Conservation (phyloP, 2,113 vertebrate species). For the Thamnophis sirtalis region DNA sequence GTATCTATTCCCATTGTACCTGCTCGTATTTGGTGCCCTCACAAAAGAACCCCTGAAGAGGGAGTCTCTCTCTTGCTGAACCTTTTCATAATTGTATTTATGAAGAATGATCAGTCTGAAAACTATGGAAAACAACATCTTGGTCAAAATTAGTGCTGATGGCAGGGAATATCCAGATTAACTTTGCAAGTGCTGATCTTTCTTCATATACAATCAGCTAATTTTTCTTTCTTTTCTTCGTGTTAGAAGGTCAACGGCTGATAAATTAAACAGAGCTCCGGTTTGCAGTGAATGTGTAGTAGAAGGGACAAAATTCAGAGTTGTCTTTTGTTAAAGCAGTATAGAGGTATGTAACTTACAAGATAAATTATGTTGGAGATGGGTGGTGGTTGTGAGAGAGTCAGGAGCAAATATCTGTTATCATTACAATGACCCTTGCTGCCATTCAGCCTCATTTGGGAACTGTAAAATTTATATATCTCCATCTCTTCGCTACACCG, state of each 20-base stretch:
- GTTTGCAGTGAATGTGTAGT: not conserved
- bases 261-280: not conserved
- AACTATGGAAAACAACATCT: constrained; percentile 31
- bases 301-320: not conserved
- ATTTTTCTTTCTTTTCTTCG: constrained; percentile 10
- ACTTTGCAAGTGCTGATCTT: not conserved
- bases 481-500: not conserved
- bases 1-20: not conserved
- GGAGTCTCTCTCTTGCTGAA: not conserved
- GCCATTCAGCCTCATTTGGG: not conserved
- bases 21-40: not conserved
- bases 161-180: not conserved
- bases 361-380: not conserved
- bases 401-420: not conserved
- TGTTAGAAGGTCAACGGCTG: not conserved
- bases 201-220: not conserved
- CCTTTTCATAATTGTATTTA: not conserved
- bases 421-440: not conserved
- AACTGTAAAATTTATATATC: not conserved
- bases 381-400: not conserved
- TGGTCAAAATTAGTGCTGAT: constrained; percentile 47
- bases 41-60: not conserved
- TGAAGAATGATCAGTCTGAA: constrained; percentile 19
- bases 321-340: not conserved
- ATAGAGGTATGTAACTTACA: not conserved